Base-by-base conservation (phyloP, 2,888 invertebrate species). In the Cephonodes hylas region DNA sequence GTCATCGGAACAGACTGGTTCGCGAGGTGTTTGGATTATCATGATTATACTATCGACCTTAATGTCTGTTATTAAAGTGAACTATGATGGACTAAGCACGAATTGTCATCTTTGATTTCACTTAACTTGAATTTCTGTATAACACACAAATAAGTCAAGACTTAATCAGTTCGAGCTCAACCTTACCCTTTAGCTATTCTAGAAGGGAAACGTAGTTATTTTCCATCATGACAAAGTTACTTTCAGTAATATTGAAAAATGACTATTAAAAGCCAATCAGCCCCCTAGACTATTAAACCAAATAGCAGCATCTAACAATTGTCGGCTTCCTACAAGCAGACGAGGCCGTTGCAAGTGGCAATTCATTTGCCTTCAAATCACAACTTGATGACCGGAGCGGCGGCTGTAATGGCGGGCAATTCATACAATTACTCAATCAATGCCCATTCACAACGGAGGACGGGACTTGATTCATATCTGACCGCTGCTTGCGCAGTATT, bases 361-460 rank as follows among this genome's bases (percentile, higher is more conserved):
- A 57, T 57, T 31, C 38, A 57, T 57, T 57, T 38, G 57, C 57
- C 57, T 57, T 57, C 46, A 46, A 20, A 53, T 53, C 53, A 53
- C 27, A 15, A 31, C 53, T 18, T 53, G 53, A 53, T 42, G 44
- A 44, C 59, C 59, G 59, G 8, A 25, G 59, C 22, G 42, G 22
- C 15, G 18, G 8, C 44, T 25, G 20, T 46, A 59, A 46, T 59
- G 20, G 46, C 31, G 20, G 18, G 15, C 46, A 59, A 59, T 46
- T 59, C 44, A 22, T 42, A 31, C 59, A 59, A 59, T 59, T 59
- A 46, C 59, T 45, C 46, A 59, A 59, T 59, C 46, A 59, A 59
- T 46, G 45, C 34, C 27, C 34, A 46, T 34, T 57, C 57, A 27
- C 31, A n/a, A n/a, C n/a, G 27, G 18, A 53, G 53, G 53, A 53